Conservation (phyloP, 64 coral and sea anemone species). For the Actinia tenebrosa region DNA sequence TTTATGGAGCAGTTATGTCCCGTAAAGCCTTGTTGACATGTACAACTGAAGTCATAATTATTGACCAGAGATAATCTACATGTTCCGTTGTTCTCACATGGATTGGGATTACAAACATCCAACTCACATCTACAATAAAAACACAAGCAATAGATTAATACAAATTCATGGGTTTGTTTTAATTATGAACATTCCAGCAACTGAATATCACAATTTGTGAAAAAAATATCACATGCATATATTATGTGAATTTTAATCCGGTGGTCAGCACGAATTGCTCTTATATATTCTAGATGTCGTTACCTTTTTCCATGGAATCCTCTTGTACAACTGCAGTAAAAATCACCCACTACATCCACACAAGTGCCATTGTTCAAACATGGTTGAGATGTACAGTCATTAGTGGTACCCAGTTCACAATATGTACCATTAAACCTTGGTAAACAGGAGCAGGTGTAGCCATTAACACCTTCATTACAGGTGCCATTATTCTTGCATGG, state of each 20-base stretch:
- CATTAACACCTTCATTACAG: not conserved
- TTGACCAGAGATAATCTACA: conserved; percentile 49
- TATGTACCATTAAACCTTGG: conserved; percentile 54
- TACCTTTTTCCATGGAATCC: conserved; percentile 41
- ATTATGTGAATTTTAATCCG: too few relatives aligned
- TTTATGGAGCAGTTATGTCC: conserved; percentile 56
- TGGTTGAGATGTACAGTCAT: conserved; percentile 41
- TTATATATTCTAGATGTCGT: not conserved
- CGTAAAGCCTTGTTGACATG: conserved; percentile 50
- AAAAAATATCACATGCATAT: too few relatives aligned
- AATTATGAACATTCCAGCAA: too few relatives aligned
- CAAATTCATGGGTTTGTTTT: too few relatives aligned
- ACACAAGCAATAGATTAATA: not conserved
- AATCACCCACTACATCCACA: conserved; percentile 62
- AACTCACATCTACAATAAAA: not conserved
- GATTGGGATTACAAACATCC: not conserved
- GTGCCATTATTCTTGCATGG: conserved; percentile 56
- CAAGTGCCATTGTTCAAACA: conserved; percentile 38
- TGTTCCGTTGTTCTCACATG: conserved; percentile 55
- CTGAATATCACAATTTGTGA: too few relatives aligned
- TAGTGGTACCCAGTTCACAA: conserved; percentile 51
- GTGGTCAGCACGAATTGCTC: too few relatives aligned
- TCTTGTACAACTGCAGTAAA: conserved; percentile 51
- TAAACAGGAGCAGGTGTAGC: conserved; percentile 57
- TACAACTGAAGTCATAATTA: conserved; percentile 35